Evolutionary conservation across 2,113 vertebrate genomes (phyloP), one percentile per base, ranked within the genome.

Genomic region (Acrocephalus kingi): DNA sequence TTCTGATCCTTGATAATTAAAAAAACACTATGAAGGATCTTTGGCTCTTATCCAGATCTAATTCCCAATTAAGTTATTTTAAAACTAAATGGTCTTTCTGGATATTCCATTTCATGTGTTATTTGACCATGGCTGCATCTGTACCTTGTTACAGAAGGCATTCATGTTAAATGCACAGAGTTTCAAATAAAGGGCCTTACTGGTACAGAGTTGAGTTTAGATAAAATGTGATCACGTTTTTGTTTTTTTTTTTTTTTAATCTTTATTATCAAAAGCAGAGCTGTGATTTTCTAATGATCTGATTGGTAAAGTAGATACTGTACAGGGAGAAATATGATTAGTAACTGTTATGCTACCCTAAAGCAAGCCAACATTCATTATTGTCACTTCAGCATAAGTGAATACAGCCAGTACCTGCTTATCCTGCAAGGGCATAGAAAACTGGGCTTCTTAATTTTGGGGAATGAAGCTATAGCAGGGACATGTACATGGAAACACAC

Each of bases 101-200:
- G 33, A 31, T 80, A 33, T 45, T 76, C 43, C 43, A 18, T 85
- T 75, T 83, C 52, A 49, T 56, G 5, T 39, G 69, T 39, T 75
- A 7, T 72, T 82, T 83, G 74, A 46, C 62, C 31, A 13, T 22
- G 22, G 75, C 78, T 73, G 11, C 54, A 22, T n/a, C 69, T 66
- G 43, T 90, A 75, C 79, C 81, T 87, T 96, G 84, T 89, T 51
- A 55, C 5, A 2, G 73, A 88, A 91, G 82, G 59, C 66, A 39
- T 68, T 58, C 11, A 31, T 58, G 67, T 71, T 84, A 81, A 68
- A 81, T 68, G 28, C 43, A 62, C 19, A 61, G 15, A 61, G 18
- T 84, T 90, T 77, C 77, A 71, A 56, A 37, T 56, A 89, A 92
- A 89, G 79, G 63, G 82, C 80, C 95, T 95, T 95, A 95, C 89